Base-by-base conservation (phyloP, 2,888 invertebrate genomes). In the Anoncus sp. region DNA sequence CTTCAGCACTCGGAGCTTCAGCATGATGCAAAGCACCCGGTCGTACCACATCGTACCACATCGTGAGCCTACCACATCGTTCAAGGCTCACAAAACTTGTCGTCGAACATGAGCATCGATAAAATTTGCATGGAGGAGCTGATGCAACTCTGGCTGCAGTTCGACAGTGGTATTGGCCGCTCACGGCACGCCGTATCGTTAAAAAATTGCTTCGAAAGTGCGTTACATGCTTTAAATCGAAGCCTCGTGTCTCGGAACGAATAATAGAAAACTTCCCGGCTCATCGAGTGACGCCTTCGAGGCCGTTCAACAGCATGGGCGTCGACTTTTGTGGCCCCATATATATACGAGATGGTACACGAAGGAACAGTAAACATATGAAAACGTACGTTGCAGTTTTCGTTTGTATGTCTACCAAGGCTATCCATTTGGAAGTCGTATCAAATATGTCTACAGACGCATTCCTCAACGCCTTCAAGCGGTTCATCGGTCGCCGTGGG, bases 191-290 rank as follows among this genome's bases (percentile, higher is more conserved):
- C 35, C 45, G 65, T 3, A 43, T 69, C 6, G 62, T 75, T 7
- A 20, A 57, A 5, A 53, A 31, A 0, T 16, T 77, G 0, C 59
- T 75, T n/a, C 73, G 69, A 6, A 66, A 78, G 47, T 84, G 84
- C 69, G 35, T 82, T 1, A 77, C 18, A 3, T 83, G 83, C 59
- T 83, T 79, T 51, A 71, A 69, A 49, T 55, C 73, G 6, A 82
- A 57, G 16, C 82, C 81, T 43, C 74, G 57, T 18, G 5, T 43
- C 16, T 31, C 51, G 1, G 10, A 70, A 2, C 83, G 78, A 22
- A 16, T 83, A 3, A 88, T 89, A 87, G 85, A 84, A n/a, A 31
- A 87, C 47, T 78, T 88, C 20, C 88, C 86, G 1, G 16, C 20
- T 10, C 12, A 63, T 6, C 59, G 87, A 31, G 82, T 86, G 1